These are phyloP conservation scores for Microplitis manilae DNA, from an alignment of 2,888 invertebrate genomes.

Conservation along the genomic window DNA sequence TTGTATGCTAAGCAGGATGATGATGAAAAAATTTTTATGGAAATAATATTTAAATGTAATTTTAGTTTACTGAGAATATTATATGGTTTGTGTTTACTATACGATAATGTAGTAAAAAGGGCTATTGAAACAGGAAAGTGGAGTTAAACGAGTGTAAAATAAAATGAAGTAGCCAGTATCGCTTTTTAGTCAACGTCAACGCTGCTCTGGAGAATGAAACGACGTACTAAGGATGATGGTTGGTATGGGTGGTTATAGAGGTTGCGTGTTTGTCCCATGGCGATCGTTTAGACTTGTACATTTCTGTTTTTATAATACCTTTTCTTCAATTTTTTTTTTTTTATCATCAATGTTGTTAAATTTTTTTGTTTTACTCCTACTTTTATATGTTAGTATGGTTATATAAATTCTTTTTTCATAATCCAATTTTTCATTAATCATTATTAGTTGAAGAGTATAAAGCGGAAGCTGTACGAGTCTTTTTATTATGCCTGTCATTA, in stretches of 20 bases:
- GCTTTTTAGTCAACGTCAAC: constrained; percentile 37
- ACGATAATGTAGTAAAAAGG: background rate
- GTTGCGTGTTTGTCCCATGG: constrained; percentile 23
- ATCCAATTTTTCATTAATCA: constrained; percentile 4
- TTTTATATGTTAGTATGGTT: background rate
- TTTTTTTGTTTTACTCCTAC: constrained; percentile 11
- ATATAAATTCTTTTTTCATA: background rate
- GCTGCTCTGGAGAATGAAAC: background rate
- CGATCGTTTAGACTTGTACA: constrained; percentile 22
- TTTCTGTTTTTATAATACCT: background rate
- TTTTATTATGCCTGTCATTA: constrained; percentile 23
- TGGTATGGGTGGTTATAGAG: constrained; percentile 22
- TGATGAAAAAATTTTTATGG: constrained; percentile 24
- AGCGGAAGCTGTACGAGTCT: background rate
- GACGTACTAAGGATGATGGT: background rate
- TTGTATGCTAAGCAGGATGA: constrained; percentile 7
- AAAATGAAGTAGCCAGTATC: constrained; percentile 23
- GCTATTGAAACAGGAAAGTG: too few relatives aligned
- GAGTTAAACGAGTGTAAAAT: background rate
- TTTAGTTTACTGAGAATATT: constrained; percentile 38
- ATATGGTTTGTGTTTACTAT: constrained; percentile 16
- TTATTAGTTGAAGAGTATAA: background rate
- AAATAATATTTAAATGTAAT: constrained; percentile 49
- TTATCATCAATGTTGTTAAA: background rate
- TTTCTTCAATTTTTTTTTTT: background rate